Conservation (phyloP, 2,113 vertebrate species). For the Notiomystis cincta region DNA sequence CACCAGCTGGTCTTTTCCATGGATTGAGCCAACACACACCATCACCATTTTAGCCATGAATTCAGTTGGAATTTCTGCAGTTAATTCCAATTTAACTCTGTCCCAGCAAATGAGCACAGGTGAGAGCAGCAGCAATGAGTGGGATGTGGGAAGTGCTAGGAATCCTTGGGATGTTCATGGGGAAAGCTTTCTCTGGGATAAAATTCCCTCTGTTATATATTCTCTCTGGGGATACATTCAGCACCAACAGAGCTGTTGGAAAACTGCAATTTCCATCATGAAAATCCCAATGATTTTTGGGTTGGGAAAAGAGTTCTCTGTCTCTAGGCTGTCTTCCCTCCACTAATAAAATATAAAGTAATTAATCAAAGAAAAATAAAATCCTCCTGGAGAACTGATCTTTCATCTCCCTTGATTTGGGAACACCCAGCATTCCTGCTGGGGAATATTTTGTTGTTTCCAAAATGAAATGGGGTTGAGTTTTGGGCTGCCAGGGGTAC, state of each 20-base stretch:
- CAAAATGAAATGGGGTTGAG: background rate
- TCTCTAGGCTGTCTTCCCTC: background rate
- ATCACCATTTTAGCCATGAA: slow-evolving; percentile 85
- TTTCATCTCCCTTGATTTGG: background rate
- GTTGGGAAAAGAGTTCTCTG: background rate
- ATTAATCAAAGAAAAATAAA: background rate
- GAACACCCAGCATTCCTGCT: background rate
- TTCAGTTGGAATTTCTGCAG: slow-evolving; percentile 78
- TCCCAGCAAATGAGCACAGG: slow-evolving; percentile 76
- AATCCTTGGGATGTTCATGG: background rate
- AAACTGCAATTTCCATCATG: background rate
- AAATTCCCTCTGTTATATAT: background rate
- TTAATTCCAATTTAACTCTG: slow-evolving; percentile 85
- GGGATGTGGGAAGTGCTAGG: background rate
- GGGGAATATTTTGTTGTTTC: background rate
- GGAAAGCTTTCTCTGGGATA: background rate
- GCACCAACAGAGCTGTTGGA: background rate
- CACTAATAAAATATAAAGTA: background rate
- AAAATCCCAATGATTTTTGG: background rate
- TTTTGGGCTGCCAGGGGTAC: background rate
- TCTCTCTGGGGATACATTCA: background rate
- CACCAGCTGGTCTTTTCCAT: slow-evolving; percentile 78
- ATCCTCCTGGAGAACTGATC: background rate
- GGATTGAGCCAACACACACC: slow-evolving; percentile 75
- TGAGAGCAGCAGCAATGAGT: slow-evolving; percentile 6